These are phyloP conservation scores for Ardeotis arabs DNA, from an alignment of 2,113 vertebrate species.

Conservation along the genomic window DNA sequence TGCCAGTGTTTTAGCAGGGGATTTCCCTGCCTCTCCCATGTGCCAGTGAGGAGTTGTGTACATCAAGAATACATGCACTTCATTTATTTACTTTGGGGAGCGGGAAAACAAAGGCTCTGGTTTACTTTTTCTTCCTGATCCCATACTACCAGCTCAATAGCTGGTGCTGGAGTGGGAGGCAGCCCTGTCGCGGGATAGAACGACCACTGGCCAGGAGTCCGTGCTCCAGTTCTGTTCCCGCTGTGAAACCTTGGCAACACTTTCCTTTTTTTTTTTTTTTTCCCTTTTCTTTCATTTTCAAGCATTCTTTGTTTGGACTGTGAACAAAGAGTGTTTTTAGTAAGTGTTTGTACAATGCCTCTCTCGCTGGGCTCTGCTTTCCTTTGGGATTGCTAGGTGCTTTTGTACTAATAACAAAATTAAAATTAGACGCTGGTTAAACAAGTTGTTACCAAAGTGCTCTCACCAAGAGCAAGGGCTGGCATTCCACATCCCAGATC, in stretches of 20 bases:
- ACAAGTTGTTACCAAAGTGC: background rate
- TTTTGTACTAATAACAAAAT: background rate
- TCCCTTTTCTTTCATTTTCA: background rate
- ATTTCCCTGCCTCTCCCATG: background rate
- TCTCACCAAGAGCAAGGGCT: background rate
- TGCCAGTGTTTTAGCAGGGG: background rate
- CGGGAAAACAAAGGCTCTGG: background rate
- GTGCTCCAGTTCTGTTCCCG: background rate
- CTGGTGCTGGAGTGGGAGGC: background rate
- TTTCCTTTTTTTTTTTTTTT: background rate
- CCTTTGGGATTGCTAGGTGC: background rate
- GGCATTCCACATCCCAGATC: background rate
- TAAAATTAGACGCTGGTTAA: background rate
- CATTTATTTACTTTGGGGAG: background rate
- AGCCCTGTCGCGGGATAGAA: background rate
- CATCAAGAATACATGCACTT: background rate
- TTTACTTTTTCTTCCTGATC: background rate
- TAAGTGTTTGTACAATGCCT: background rate
- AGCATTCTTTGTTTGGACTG: background rate
- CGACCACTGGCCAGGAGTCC: background rate
- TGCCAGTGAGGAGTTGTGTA: background rate
- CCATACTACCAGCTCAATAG: background rate
- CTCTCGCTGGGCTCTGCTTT: background rate
- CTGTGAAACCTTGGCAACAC: slow-evolving; percentile 27
- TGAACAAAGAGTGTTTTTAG: background rate